Evolutionary conservation across 2,888 invertebrate genomes (phyloP), one percentile per base, ranked within the genome.

Genomic region (Venusia cambrica): DNA sequence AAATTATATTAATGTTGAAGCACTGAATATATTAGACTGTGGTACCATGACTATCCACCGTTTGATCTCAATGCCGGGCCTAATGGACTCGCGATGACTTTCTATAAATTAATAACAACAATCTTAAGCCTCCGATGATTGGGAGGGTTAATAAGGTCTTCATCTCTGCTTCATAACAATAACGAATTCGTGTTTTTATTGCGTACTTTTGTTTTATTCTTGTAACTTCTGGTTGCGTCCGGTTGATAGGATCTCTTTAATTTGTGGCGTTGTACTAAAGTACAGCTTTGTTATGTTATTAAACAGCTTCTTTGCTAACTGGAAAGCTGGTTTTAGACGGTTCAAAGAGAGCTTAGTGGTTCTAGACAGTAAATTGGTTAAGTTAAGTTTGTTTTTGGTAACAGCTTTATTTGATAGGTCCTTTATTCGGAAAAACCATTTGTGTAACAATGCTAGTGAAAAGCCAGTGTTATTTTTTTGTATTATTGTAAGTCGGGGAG

Each of bases 21-120:
- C 1, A 22, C 38, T 38, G 39, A 4, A 39, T 25, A 5, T 19
- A 28, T 1, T 18, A 4, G 11, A 22, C 35, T 28, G n/a, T 21
- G 26, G 54, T 48, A 58, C 20, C 9, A 13, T 18, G 36, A 73
- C 65, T 77, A 83, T 77, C 74, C 55, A 53, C 55, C 53, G 55
- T 51, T 61, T 62, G 80, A 78, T 84, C 84, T 75, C 78, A 83
- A 83, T 83, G 81, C 75, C 70, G 70, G 77, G 45, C 60, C 77
- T 84, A 87, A 87, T 87, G 81, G 81, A 57, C 58, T 47, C 55
- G 70, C 73, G 78, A 84, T 87, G 87, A 87, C 87, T 87, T 81
- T 85, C 84, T 81, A 85, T 81, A 87, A 80, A 84, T 85, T 83
- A 81, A 84, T 85, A 87, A 85, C 77, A 79, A 83, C 78, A 73